phyloP scores from a whole-genome alignment of 2,888 invertebrate genomes.

The Chrysotoxum bicinctum region DNA sequence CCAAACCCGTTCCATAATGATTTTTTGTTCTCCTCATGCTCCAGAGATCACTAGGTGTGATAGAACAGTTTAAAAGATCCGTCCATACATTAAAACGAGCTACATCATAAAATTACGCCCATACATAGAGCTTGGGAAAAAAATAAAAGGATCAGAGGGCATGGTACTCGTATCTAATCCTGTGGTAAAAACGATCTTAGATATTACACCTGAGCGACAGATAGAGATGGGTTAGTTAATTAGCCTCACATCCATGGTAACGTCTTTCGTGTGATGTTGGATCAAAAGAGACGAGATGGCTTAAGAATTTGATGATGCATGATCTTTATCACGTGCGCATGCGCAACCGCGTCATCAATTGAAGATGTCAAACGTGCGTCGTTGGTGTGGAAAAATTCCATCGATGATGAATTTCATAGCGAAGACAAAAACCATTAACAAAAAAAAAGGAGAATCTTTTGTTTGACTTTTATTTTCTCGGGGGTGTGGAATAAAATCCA shows the following conservation, averaged over 20 bases:
- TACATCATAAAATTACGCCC: slow-evolving; percentile 35
- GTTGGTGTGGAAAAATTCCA: slow-evolving; percentile 17
- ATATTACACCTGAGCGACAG: slow-evolving; percentile 37
- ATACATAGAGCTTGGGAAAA: not conserved
- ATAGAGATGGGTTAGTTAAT: slow-evolving; percentile 52
- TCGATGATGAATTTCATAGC: slow-evolving; percentile 45
- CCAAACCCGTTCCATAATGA: slow-evolving; percentile 35
- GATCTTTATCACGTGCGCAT: slow-evolving; percentile 48
- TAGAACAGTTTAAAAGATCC: slow-evolving; percentile 33
- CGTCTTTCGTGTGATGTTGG: slow-evolving; percentile 18
- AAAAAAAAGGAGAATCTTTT: slow-evolving; percentile 16
- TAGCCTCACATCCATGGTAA: slow-evolving; percentile 25
- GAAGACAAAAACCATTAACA: slow-evolving; percentile 17
- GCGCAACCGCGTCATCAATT: slow-evolving; percentile 53
- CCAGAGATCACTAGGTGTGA: slow-evolving; percentile 47
- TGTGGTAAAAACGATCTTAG: slow-evolving; percentile 62
- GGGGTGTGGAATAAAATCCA: slow-evolving; percentile 26
- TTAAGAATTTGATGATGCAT: slow-evolving; percentile 16
- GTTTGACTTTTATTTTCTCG: not conserved
- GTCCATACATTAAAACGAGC: slow-evolving; percentile 23
- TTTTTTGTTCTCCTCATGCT: not conserved
- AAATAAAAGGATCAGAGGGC: slow-evolving; percentile 41
- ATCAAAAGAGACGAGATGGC: slow-evolving; percentile 20
- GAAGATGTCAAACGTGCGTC: slow-evolving; percentile 19
- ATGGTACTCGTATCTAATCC: slow-evolving; percentile 41